These are phyloP conservation scores for Drosophila leonis DNA, from an alignment of 2,888 invertebrate species.

Conservation along the genomic window DNA sequence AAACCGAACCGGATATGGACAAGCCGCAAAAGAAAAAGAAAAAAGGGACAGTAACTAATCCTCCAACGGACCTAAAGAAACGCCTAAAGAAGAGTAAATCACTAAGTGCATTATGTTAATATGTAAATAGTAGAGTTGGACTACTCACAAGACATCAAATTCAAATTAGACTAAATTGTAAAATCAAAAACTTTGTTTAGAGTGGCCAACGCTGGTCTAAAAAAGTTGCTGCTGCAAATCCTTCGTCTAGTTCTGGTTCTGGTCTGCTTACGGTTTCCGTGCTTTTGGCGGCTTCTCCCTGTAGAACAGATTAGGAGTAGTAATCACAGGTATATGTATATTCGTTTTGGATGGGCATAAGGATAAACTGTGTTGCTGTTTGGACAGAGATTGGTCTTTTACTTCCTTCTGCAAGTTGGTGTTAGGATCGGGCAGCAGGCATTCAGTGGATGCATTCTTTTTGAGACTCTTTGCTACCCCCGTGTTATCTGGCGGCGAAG, in stretches of 20 bases:
- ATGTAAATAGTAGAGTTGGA: neutral
- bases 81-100: slow-evolving; percentile 42
- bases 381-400: neutral
- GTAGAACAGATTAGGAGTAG: neutral
- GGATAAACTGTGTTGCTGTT: neutral
- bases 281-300: neutral
- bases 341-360: neutral
- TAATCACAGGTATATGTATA: neutral
- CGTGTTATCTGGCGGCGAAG: slow-evolving; percentile 1
- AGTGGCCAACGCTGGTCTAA: neutral
- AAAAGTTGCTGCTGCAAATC: neutral
- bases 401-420: neutral
- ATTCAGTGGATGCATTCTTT: neutral
- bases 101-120: slow-evolving; percentile 35
- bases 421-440: neutral
- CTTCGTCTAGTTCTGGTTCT: too few species aligned
- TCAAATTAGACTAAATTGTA: slow-evolving; percentile 18
- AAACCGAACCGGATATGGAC: neutral
- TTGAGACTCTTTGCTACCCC: neutral
- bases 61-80: slow-evolving; percentile 20
- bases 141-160: neutral
- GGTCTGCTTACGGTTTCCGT: too few species aligned
- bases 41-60: neutral
- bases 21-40: slow-evolving; percentile 32
- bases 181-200: slow-evolving; percentile 15